phyloP scores from a whole-genome alignment of 1,140 invertebrate species.

The Musca domestica region DNA sequence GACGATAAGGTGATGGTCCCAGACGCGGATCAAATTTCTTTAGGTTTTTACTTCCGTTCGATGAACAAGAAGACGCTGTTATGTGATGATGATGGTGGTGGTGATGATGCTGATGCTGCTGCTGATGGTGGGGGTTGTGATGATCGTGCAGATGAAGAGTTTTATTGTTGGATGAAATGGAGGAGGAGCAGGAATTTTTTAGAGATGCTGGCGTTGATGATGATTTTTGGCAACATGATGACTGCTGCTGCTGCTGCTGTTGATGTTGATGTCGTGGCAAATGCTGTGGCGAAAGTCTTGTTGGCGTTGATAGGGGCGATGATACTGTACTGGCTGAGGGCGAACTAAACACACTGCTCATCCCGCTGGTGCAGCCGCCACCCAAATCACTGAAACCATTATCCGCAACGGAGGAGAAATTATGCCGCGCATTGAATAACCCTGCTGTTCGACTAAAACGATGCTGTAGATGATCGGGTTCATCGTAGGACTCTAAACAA shows the following conservation, averaged over 20 bases:
- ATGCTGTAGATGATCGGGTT: slow-evolving; percentile 48
- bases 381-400: not conserved
- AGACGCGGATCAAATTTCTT: slow-evolving; percentile 50
- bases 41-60: slow-evolving; percentile 29
- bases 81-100: slow-evolving; percentile 33
- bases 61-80: not conserved
- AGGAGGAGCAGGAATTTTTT: slow-evolving; percentile 16
- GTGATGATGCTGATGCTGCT: slow-evolving; percentile 36
- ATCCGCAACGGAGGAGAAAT: not conserved
- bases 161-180: slow-evolving; percentile 24
- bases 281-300: slow-evolving; percentile 36
- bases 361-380: slow-evolving; percentile 39
- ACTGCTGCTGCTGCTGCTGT: slow-evolving; percentile 7
- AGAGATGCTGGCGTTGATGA: slow-evolving; percentile 11
- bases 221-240: slow-evolving; percentile 15
- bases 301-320: slow-evolving; percentile 49
- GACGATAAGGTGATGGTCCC: slow-evolving; percentile 54
- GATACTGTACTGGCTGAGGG: slow-evolving; percentile 48
- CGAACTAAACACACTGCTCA: slow-evolving; percentile 46
- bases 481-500: slow-evolving; percentile 34
- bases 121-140: slow-evolving; percentile 27
- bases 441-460: slow-evolving; percentile 38
- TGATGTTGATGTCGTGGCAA: slow-evolving; percentile 10
- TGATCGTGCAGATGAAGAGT: slow-evolving; percentile 29
- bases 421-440: slow-evolving; percentile 14